Evolutionary conservation across 2,113 vertebrate species (phyloP).

Genomic region (Tragelaphus buxtoni): DNA sequence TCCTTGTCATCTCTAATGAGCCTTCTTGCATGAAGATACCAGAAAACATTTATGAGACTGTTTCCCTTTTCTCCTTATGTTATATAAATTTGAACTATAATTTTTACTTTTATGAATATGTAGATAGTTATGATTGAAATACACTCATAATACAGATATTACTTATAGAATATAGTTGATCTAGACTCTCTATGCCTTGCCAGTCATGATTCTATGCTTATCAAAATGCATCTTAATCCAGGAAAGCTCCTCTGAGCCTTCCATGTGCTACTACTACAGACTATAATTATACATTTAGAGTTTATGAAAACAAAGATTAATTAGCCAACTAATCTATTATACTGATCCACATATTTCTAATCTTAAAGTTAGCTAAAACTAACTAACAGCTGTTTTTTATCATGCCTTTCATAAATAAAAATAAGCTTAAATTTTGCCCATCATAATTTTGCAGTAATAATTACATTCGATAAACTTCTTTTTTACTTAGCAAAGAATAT

Average conservation of each 20-base stretch:
- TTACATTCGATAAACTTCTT: neutral
- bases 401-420: constrained; percentile 24
- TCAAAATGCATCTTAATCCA: too few relatives aligned
- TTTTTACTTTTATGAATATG: neutral
- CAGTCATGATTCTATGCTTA: too few relatives aligned
- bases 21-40: neutral
- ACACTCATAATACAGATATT: neutral
- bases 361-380: constrained; percentile 27
- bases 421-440: constrained; percentile 13
- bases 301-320: too few relatives aligned
- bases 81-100: neutral
- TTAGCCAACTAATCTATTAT: constrained; percentile 29
- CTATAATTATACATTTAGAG: too few relatives aligned
- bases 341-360: neutral
- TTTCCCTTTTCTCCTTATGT: neutral
- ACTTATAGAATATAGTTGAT: neutral
- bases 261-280: too few relatives aligned
- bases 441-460: constrained; percentile 9
- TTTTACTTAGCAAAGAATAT: neutral
- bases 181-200: too few relatives aligned
- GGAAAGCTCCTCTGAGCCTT: too few relatives aligned
- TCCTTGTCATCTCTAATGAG: neutral
- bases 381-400: constrained; percentile 1
- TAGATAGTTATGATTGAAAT: neutral
- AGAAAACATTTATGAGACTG: neutral